phyloP scores from a whole-genome alignment of 1,140 invertebrate species.

The Agrypnia vestita region DNA sequence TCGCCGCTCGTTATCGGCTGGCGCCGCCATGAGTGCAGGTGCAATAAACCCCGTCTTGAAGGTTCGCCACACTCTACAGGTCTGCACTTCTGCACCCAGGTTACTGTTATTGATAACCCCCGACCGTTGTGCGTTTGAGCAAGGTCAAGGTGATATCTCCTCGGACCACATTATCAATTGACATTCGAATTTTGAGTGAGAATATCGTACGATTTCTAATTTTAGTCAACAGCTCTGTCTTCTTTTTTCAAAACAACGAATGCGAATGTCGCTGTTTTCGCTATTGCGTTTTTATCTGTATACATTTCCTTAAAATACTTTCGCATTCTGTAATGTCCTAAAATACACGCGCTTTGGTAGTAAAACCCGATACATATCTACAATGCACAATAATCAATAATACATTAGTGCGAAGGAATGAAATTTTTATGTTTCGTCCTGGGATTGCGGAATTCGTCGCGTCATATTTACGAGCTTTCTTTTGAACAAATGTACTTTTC shows the following conservation, averaged over 20 bases:
- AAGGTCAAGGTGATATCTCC: constrained; percentile 34
- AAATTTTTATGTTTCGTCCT: neutral
- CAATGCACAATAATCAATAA: constrained; percentile 6
- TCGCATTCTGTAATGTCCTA: neutral
- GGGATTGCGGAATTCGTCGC: neutral
- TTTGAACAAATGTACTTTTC: neutral
- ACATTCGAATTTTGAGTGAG: neutral
- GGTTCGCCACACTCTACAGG: constrained; percentile 31
- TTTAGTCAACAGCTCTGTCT: neutral
- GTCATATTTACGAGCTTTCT: constrained; percentile 2
- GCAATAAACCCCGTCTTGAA: constrained; percentile 15
- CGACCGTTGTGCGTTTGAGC: neutral
- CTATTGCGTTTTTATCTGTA: neutral
- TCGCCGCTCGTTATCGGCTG: neutral
- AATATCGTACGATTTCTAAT: neutral
- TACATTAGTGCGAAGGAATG: neutral
- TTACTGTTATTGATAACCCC: neutral
- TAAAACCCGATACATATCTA: neutral
- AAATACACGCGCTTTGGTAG: neutral
- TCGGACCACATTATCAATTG: neutral
- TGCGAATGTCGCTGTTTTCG: neutral
- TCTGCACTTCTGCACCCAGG: constrained; percentile 20
- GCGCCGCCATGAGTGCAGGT: constrained; percentile 33
- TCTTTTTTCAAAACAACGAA: constrained; percentile 13
- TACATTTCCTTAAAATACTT: neutral